Evolutionary conservation across 1,140 invertebrate genomes (phyloP), one percentile per base, ranked within the genome.

Genomic region (Pogonomyrmex barbatus): DNA sequence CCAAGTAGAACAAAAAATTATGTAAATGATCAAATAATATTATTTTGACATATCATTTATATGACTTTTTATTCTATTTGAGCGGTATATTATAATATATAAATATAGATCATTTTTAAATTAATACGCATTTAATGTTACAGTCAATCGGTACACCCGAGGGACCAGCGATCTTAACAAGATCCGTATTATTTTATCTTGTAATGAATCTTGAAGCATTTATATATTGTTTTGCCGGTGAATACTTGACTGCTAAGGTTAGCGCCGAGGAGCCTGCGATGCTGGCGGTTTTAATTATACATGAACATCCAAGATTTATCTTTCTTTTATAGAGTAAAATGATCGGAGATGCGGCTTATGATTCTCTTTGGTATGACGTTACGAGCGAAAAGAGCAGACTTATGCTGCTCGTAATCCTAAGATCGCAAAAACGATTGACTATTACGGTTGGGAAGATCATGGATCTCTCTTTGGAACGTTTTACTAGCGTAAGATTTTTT

Each of bases 171-270:
- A 77, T 78, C 4, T 30, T 85, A 8, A 17, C 63, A 2, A 85
- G 30, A 24, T 65, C 73, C 5, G 24, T 78, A 14, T 36, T 77
- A 24, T 85, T 10, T 8, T 85, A 85, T 30, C 2, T 85, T 14
- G n/a, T 62, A 5, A 68, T 73, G 12, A 86, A 79, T 17, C 58
- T 78, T 14, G 83, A 86, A 17, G 83, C 87, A 9, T 88, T 85
- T 33, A 76, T 76, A 50, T 83, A 79, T 30, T 88, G 82, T 50
- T 85, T 73, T 24, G 87, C 75, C 2, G 87, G 87, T 54, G 82
- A 88, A 88, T 88, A 85, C 24, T 33, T 88, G 10, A 88, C 0
- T 12, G 60, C 62, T 14, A 87, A 87, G 75, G 88, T 87, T 60
- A n/a, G 86, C 39, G 12, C 8, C 5, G 4, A 47, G 14, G 63